Evolutionary conservation across 2,797 vertebrate genomes (phyloP), one percentile per base, ranked within the genome.

Genomic region (Potorous gilbertii): DNA sequence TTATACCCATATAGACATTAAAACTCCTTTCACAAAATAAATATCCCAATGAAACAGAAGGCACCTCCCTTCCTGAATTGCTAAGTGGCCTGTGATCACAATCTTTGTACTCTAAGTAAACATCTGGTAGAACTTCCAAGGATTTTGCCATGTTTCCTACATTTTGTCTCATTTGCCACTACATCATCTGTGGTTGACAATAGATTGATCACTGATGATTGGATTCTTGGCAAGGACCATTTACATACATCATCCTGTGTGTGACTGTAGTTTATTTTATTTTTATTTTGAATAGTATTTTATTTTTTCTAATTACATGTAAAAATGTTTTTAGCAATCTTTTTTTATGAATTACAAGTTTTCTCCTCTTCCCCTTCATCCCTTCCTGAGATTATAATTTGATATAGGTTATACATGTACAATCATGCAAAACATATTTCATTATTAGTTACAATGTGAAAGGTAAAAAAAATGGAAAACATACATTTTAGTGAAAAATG

Each of bases 111-210:
- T 96, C n/a, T n/a, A n/a, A n/a, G 31, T 91, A 98, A 95, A 55
- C 96, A 93, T 90, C 92, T 95, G 55, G 34, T 89, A 95, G 13
- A 94, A 97, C 96, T 98, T 97, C 95, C 91, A 90, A 46, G 50
- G 34, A 97, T 93, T 87, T 95, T 94, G 59, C 24, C 56, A 46
- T 66, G 92, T 97, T 96, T 97, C 54, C 95, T 93, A 28, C 55
- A 34, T 97, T 98, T 98, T 97, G 62, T 90, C 57, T 97, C 74
- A 95, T 95, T 93, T 97, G 93, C 96, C 94, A 95, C 50, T 95
- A 2, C 40, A 90, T 91, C 2, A 8, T 96, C 91, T 98, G 52
- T 94, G n/a, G n/a, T 97, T 96, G 74, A 96, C 95, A 90, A 93
- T 57, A 96, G 81, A 97, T 93, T 97, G 94, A 96, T 97, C 94